Conservation (phyloP, 2,888 invertebrate genomes). For the Noctua janthina region DNA sequence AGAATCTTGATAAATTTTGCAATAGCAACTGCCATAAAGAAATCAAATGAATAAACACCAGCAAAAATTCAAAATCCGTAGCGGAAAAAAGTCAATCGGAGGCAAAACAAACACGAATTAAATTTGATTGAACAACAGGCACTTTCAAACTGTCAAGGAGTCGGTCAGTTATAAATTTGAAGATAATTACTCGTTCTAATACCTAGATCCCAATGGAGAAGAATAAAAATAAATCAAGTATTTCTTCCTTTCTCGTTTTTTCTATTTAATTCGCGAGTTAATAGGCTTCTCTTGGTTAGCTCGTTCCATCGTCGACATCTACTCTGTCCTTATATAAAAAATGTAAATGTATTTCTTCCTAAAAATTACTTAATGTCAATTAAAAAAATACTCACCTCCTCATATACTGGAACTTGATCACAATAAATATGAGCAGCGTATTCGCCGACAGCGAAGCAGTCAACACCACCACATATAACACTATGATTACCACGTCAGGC, state of each 20-base stretch:
- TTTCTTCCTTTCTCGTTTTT: neutral
- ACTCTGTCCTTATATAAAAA: neutral
- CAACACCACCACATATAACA: slow-evolving; percentile 92
- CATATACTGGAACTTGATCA: slow-evolving; percentile 93
- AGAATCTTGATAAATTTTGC: neutral
- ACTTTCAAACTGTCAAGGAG: neutral
- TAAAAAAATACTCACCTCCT: slow-evolving; percentile 90
- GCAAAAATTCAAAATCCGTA: neutral
- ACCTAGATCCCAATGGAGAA: neutral
- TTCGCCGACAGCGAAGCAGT: slow-evolving; percentile 92
- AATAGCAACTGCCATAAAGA: neutral
- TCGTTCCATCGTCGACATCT: neutral
- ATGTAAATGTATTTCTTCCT: neutral
- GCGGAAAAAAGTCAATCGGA: neutral
- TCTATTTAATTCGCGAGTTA: neutral
- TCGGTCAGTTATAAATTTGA: neutral
- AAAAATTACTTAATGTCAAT: neutral
- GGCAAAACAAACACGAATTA: neutral
- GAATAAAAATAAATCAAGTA: neutral
- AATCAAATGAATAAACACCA: neutral
- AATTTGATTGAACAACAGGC: neutral
- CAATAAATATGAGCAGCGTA: slow-evolving; percentile 92
- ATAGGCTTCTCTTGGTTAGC: neutral
- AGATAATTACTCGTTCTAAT: neutral
- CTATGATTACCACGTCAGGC: slow-evolving; percentile 90